These are phyloP conservation scores for Lissonota sp. DNA, from an alignment of 2,888 invertebrate species.

Conservation along the genomic window DNA sequence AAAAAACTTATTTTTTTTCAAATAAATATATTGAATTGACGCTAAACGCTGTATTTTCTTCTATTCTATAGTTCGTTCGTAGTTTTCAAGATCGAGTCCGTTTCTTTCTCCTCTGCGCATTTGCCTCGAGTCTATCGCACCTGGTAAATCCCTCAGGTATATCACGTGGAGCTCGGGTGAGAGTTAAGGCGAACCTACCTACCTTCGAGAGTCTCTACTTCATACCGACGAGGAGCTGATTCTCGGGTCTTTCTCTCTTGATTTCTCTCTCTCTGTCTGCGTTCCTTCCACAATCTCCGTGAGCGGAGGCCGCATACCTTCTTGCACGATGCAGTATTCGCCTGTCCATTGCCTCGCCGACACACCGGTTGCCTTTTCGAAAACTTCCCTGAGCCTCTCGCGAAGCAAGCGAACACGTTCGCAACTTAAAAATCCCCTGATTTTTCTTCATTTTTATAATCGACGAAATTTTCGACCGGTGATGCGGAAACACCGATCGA, in stretches of 20 bases:
- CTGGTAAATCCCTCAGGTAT: too few species aligned
- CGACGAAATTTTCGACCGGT: slow-evolving; percentile 1
- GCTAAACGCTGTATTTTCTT: too few species aligned
- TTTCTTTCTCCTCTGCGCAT: too few species aligned
- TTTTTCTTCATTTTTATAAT: slow-evolving; percentile 4
- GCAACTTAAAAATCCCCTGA: neutral
- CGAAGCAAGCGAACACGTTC: slow-evolving; percentile 12
- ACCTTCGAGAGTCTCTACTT: too few species aligned
- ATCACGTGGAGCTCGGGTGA: too few species aligned
- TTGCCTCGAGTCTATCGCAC: too few species aligned
- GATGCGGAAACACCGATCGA: slow-evolving; percentile 22
- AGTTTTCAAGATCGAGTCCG: too few species aligned
- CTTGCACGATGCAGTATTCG: slow-evolving; percentile 80
- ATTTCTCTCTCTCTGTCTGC: neutral
- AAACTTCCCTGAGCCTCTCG: slow-evolving; percentile 31
- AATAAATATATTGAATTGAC: too few species aligned
- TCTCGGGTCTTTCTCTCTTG: neutral
- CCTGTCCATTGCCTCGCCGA: slow-evolving; percentile 79
- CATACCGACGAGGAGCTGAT: too few species aligned
- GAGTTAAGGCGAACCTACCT: too few species aligned
- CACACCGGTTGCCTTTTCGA: slow-evolving; percentile 75
- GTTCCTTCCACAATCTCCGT: slow-evolving; percentile 51
- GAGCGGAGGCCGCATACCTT: slow-evolving; percentile 80
- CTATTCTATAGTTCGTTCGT: too few species aligned
- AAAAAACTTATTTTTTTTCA: too few species aligned